These are phyloP conservation scores for Pollenia angustigena DNA, from an alignment of 2,888 invertebrate genomes.

Conservation along the genomic window DNA sequence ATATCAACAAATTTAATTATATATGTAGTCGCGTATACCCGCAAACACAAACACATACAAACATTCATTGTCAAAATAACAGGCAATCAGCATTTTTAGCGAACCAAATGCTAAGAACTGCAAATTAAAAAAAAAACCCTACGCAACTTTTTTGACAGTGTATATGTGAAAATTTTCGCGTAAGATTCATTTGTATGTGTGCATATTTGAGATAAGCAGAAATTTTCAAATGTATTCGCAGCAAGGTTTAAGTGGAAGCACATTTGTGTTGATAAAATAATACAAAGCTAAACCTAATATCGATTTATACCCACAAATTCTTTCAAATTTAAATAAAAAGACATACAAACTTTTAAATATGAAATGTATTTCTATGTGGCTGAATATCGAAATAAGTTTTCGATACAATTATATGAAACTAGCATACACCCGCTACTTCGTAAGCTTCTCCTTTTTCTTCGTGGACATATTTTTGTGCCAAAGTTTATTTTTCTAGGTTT, in stretches of 20 bases:
- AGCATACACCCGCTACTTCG: too few species aligned
- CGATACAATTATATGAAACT: too few species aligned
- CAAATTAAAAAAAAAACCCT: background rate
- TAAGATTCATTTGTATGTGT: background rate
- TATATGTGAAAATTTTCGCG: background rate
- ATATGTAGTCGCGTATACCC: background rate
- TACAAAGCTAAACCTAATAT: too few species aligned
- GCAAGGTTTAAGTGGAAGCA: background rate
- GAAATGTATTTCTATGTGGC: too few species aligned
- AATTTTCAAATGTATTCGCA: background rate
- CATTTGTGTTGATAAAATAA: background rate
- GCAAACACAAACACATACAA: slow-evolving; percentile 45
- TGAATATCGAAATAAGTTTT: too few species aligned
- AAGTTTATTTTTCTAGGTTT: too few species aligned
- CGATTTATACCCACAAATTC: too few species aligned
- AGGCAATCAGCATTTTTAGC: slow-evolving; percentile 61
- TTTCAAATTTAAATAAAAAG: too few species aligned
- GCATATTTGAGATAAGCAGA: background rate
- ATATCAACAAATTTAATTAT: too few species aligned
- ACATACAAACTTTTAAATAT: too few species aligned
- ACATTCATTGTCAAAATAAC: slow-evolving; percentile 66
- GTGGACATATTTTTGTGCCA: too few species aligned
- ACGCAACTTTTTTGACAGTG: slow-evolving; percentile 18
- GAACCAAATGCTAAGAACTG: background rate
- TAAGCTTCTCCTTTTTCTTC: too few species aligned